Conservation (phyloP, 2,113 vertebrate genomes). For the Ariopsis seemanni region DNA sequence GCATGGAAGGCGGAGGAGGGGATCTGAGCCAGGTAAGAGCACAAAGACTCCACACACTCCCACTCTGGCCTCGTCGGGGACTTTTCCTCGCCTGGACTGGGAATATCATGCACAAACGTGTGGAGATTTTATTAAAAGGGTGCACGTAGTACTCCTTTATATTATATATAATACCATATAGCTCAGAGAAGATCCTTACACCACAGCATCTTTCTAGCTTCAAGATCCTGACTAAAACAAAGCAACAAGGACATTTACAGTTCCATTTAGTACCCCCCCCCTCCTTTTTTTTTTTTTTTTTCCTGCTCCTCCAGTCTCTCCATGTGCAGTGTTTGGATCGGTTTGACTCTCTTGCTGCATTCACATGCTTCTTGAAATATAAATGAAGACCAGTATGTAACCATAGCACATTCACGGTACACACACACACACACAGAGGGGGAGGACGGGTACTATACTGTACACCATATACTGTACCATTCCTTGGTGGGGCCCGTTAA, state of each 20-base stretch:
- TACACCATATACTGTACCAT: background rate
- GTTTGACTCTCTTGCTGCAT: background rate
- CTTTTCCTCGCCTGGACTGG: too few species aligned
- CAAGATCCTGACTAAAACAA: background rate
- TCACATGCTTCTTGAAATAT: constrained; percentile 23
- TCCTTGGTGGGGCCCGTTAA: background rate
- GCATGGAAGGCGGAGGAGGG: constrained; percentile 74
- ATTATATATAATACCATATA: too few species aligned
- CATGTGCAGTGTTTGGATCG: too few species aligned
- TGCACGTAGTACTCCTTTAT: too few species aligned
- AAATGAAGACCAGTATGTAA: constrained; percentile 18
- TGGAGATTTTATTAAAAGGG: too few species aligned
- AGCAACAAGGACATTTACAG: background rate
- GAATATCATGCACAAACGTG: too few species aligned
- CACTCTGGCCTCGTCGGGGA: too few species aligned
- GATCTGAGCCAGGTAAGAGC: constrained; percentile 74
- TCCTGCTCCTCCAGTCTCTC: too few species aligned
- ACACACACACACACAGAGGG: background rate
- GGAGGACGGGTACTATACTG: background rate
- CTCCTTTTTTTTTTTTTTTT: too few species aligned
- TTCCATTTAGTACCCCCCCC: background rate
- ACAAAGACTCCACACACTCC: constrained; percentile 14
- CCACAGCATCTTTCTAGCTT: background rate
- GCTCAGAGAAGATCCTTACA: too few species aligned
- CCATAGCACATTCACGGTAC: background rate